Percentiles rank a stretch among this genome's conserved stretches.
These are phyloP conservation scores for Psittacus erithacus DNA, from an alignment of 2,113 vertebrate genomes.

Conservation along the genomic window DNA sequence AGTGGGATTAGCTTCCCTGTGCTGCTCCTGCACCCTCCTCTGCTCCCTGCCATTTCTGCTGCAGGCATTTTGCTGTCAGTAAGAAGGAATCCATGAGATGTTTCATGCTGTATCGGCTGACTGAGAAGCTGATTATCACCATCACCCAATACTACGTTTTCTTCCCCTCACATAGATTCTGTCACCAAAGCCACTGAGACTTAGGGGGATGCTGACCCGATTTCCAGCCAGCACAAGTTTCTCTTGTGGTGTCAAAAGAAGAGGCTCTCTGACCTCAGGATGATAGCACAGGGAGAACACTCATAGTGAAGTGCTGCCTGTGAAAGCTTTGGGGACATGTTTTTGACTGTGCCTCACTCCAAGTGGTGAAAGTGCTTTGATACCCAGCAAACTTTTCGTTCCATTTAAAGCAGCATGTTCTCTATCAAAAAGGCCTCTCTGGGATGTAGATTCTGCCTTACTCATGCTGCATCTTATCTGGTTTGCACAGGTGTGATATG, in stretches of 20 bases:
- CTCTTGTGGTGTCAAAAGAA: not conserved
- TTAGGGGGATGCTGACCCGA: not conserved
- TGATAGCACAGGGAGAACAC: not conserved
- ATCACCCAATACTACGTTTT: fast-evolving
- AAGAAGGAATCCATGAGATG: not conserved
- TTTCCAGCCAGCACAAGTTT: not conserved
- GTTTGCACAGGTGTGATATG: not conserved
- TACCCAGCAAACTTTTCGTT: not conserved
- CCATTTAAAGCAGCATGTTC: not conserved
- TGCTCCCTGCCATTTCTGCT: not conserved
- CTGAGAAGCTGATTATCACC: not conserved
- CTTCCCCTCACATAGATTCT: not conserved
- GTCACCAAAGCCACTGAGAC: not conserved
- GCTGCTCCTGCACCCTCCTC: not conserved
- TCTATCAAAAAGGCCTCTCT: not conserved
- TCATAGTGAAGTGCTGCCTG: not conserved
- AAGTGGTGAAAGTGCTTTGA: not conserved
- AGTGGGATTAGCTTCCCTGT: not conserved
- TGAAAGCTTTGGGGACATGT: not conserved
- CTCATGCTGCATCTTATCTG: not conserved
- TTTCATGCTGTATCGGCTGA: not conserved
- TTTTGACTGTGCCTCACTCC: not conserved
- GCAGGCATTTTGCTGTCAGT: not conserved
- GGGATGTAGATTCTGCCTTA: not conserved
- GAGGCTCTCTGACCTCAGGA: not conserved